These are phyloP conservation scores for Lucilia sericata DNA, from an alignment of 1,140 invertebrate species.

Conservation along the genomic window DNA sequence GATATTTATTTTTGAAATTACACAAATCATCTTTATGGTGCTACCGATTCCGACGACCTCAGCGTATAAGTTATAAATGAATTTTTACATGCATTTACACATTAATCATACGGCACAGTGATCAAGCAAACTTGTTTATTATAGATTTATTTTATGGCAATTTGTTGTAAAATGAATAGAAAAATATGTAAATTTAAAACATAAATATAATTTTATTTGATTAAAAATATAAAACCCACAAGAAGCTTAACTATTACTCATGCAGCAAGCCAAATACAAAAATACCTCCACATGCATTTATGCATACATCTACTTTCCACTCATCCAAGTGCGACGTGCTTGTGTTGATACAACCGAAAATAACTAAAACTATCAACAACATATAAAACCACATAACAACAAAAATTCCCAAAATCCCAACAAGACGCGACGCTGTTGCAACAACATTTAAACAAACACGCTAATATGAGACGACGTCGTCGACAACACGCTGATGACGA, in stretches of 20 bases:
- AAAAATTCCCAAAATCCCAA: slow-evolving; percentile 17
- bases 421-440: slow-evolving; percentile 6
- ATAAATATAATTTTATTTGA: neutral
- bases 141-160: neutral
- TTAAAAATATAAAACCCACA: neutral
- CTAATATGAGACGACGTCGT: neutral
- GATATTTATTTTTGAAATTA: no score
- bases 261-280: neutral
- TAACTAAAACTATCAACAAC: slow-evolving; percentile 8
- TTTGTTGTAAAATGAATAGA: no score
- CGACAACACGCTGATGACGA: neutral
- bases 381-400: neutral
- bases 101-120: neutral
- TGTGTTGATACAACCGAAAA: neutral
- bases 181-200: no score
- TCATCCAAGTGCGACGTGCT: no score
- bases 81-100: neutral
- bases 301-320: neutral
- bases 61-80: neutral
- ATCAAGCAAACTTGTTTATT: neutral
- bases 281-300: neutral
- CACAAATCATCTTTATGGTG: no score
- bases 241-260: neutral
- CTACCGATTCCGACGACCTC: no score
- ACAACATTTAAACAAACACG: neutral